These are phyloP conservation scores for Athrips mouffetella DNA, from an alignment of 2,888 invertebrate genomes.

Conservation along the genomic window DNA sequence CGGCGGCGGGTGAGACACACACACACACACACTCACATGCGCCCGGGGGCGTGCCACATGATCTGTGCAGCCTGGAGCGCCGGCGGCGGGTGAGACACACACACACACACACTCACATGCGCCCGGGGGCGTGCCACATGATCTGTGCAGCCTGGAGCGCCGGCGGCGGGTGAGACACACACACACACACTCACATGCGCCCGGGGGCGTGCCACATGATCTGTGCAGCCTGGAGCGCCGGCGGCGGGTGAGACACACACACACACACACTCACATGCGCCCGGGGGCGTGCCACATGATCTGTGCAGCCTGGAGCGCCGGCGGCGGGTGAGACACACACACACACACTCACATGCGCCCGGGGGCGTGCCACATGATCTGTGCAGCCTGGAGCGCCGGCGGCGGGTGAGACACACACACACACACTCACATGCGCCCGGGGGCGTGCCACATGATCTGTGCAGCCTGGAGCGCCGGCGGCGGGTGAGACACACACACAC, in stretches of 20 bases:
- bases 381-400: constrained; percentile 70
- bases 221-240: constrained; percentile 58
- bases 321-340: too few relatives aligned
- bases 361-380: constrained; percentile 94
- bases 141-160: constrained; percentile 73
- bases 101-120: too few relatives aligned
- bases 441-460: constrained; percentile 93
- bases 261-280: too few relatives aligned
- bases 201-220: constrained; percentile 98
- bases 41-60: too few relatives aligned
- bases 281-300: too few relatives aligned
- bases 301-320: too few relatives aligned
- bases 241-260: constrained; percentile 50
- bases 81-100: too few relatives aligned
- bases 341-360: too few relatives aligned
- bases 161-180: constrained; percentile 60
- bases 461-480: constrained; percentile 72
- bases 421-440: constrained; percentile 84
- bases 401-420: constrained; percentile 34
- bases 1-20: constrained; percentile 58
- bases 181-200: constrained; percentile 72
- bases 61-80: too few relatives aligned
- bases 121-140: constrained; percentile 95
- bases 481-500: constrained; percentile 23
- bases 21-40: too few relatives aligned